These are phyloP conservation scores for Drosophila mimetica DNA, from an alignment of 2,888 invertebrate species.

Conservation along the genomic window DNA sequence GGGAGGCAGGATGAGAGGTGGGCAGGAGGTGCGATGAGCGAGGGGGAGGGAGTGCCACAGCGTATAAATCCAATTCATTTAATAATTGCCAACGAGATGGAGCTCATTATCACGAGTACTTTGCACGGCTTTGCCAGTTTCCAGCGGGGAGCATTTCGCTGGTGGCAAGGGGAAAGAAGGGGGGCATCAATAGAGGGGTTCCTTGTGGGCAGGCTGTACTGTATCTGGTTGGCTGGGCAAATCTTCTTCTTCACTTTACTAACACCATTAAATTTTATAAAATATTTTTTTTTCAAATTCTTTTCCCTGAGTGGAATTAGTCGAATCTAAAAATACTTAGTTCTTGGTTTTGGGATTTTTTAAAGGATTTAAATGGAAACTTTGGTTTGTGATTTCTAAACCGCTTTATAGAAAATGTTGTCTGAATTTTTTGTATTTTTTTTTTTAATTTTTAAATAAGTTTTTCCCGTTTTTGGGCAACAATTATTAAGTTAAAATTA, in stretches of 20 bases:
- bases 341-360: too few relatives aligned
- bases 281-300: neutral
- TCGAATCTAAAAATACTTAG: neutral
- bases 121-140: constrained; percentile 75
- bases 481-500: too few relatives aligned
- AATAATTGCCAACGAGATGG: constrained; percentile 84
- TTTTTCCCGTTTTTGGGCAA: too few relatives aligned
- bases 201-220: constrained; percentile 11
- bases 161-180: too few relatives aligned
- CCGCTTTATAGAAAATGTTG: too few relatives aligned
- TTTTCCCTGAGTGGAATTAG: neutral
- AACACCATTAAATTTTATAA: neutral
- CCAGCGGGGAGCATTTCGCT: constrained; percentile 6
- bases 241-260: neutral
- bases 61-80: constrained; percentile 83
- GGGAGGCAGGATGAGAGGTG: neutral
- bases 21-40: neutral
- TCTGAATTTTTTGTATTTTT: too few relatives aligned
- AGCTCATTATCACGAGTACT: constrained; percentile 82
- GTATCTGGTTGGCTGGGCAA: neutral
- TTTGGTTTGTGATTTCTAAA: too few relatives aligned
- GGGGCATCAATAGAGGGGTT: neutral
- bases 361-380: too few relatives aligned
- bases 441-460: too few relatives aligned
- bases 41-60: constrained; percentile 19